phyloP scores from a whole-genome alignment of 2,113 vertebrate species.

The Mus spicilegus region DNA sequence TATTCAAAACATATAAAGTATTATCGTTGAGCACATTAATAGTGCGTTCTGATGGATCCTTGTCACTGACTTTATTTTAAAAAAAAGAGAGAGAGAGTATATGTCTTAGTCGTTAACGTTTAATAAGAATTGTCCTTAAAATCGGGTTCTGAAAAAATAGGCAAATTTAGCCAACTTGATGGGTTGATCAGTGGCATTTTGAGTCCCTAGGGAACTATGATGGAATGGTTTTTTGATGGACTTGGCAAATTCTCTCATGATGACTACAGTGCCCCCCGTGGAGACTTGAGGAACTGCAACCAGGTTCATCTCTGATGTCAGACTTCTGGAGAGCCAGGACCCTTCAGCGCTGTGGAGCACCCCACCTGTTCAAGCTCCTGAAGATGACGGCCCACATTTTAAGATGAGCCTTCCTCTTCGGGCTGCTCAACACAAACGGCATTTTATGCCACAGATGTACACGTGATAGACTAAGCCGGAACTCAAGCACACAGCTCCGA shows the following conservation, averaged over 20 bases:
- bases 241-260: background rate
- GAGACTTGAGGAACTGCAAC: background rate
- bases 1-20: conserved; percentile 43
- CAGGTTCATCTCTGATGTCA: background rate
- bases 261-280: background rate
- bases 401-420: background rate
- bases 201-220: background rate
- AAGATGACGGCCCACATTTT: background rate
- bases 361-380: background rate
- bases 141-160: background rate
- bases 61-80: background rate
- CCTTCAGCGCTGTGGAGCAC: background rate
- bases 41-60: background rate
- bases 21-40: conserved; percentile 17
- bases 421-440: background rate
- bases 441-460: background rate
- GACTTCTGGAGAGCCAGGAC: background rate
- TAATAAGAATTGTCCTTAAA: background rate
- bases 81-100: background rate
- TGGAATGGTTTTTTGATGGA: background rate
- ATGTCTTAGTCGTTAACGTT: conserved; percentile 27
- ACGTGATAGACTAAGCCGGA: background rate
- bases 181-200: background rate
- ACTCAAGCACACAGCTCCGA: background rate
- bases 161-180: background rate